Base-by-base conservation (phyloP, 2,888 invertebrate genomes). In the Andrena fulva region DNA sequence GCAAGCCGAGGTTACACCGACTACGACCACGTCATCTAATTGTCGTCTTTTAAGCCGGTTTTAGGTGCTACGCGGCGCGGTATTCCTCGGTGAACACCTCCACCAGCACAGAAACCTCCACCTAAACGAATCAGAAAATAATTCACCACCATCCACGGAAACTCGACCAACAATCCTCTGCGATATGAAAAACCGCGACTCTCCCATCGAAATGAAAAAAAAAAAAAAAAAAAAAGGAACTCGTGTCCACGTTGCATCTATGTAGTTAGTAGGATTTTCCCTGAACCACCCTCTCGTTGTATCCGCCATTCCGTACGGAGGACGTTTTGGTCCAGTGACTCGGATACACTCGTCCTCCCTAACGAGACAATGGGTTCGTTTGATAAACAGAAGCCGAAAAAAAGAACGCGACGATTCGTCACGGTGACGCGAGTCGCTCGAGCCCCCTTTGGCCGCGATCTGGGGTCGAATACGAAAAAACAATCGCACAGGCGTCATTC, bases 11-110 rank as follows among this genome's bases (percentile, higher is more conserved):
- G 77, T 77, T 86, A 80, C 87, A 73, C 81, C 80, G 79, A 50
- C 78, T 54, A 35, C 42, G 64, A 68, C 76, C 72, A 78, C 84
- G 88, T 86, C 89, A 89, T 92, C 90, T 92, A 92, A 92, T 92
- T 92, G 91, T 92, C 89, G 89, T 89, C 87, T 87, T 85, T 90
- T 85, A 87, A 90, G 77, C 67, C 77, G 76, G 64, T 50, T 69
- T 69, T 76, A 89, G 87, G 81, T 87, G 85, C 80, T 83, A 85
- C 79, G 66, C 50, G 62, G 33, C 33, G 20, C 59, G 35, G 20
- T 33, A 20, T 66, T 60, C 24, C 33, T 31, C 54, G 4, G 50
- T 0, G 31, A 7, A 24, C 62, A 64, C 69, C 16, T 50, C 29
- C 48, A 24, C 33, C 52, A 33, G n/a, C 12, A 27, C 33, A 35